Base-by-base conservation (phyloP, 2,888 invertebrate genomes). In the Ormyrus pomaceus region DNA sequence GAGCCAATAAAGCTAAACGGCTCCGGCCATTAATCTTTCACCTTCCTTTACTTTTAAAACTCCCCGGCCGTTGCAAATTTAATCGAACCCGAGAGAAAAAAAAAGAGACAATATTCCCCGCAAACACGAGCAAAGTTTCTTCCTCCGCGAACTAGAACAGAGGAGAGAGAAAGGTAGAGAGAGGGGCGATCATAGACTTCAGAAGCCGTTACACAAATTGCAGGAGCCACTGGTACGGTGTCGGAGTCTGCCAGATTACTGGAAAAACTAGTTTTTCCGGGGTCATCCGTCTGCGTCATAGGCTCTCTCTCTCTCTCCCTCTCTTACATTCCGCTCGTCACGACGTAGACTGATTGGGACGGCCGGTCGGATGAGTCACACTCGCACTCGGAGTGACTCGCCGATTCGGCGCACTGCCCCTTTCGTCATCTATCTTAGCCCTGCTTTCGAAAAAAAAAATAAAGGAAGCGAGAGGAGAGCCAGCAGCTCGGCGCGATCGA, bases 231-330 rank as follows among this genome's bases (percentile, higher is more conserved):
- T 34, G 19, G 34, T 34, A 34, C n/a, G 13, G 45, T 8, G 58
- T 13, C 46, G 13, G 13, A 34, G 11, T 9, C 51, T 62, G 34
- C 62, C 53, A 62, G 46, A 62, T 62, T 56, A 53, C 55, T 76
- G 62, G 62, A 69, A 76, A 75, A 68, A 76, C 45, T 77, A 56
- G 50, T 62, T 69, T 76, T 76, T 62, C 69, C 34, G 69, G 55
- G 58, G 7, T 76, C 76, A 53, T 61, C 61, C 55, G 61, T 62
- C 56, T 70, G 61, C 56, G 68, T 69, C 62, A 62, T 51, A 50
- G 13, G 48, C 48, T 6, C 56, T 13, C 48, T 61, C 46, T 13
- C 45, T 48, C 45, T 34, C 6, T 34, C 55, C 13, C 13, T 64
- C 7, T 8, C 58, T 7, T 8, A 46, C 46, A 19, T 10, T 64